phyloP scores from a whole-genome alignment of 2,888 invertebrate genomes.

The Dorcus parallelipipedus region DNA sequence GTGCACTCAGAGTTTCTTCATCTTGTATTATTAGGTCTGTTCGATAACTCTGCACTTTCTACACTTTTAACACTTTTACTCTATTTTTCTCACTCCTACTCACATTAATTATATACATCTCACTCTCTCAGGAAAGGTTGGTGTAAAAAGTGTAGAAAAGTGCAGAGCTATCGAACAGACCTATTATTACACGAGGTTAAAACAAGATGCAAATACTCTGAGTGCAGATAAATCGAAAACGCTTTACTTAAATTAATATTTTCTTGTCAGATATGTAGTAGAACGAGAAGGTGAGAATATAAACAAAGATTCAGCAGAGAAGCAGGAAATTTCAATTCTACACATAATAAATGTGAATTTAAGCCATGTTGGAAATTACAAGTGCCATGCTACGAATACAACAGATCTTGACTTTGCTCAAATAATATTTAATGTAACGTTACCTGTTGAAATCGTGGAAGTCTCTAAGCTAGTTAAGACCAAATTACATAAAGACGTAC shows the following conservation, averaged over 20 bases:
- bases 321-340: constrained; percentile 50
- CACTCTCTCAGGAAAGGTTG: no score
- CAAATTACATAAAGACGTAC: constrained; percentile 53
- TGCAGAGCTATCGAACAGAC: no score
- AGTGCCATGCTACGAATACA: constrained; percentile 53
- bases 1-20: no score
- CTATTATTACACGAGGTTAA: no score
- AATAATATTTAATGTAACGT: constrained; percentile 47
- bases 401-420: constrained; percentile 38
- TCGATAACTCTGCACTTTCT: no score
- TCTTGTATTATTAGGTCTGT: no score
- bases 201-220: no score
- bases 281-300: constrained; percentile 48
- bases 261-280: constrained; percentile 39
- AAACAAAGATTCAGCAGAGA: constrained; percentile 44
- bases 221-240: no score
- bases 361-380: constrained; percentile 59
- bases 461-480: constrained; percentile 49
- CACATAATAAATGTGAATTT: constrained; percentile 55
- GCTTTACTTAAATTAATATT: background rate
- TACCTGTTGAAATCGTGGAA: constrained; percentile 51
- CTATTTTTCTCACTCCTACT: no score
- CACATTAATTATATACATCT: no score
- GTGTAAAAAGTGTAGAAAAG: no score
- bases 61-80: no score